Conservation (phyloP, 2,888 invertebrate species). For the Cheilosia grossa region DNA sequence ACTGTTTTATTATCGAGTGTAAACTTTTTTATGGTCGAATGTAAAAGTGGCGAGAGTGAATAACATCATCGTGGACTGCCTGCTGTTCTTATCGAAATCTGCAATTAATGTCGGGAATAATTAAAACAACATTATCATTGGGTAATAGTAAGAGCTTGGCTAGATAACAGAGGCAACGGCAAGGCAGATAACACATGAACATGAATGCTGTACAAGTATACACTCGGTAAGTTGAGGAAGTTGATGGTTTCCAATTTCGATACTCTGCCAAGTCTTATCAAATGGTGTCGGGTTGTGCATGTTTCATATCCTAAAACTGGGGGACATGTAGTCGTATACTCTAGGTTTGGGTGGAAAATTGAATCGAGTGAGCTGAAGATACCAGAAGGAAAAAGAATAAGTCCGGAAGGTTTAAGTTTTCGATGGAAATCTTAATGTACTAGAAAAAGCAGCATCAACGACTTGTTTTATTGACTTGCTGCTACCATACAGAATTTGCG, state of each 20-base stretch:
- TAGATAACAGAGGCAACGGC: constrained; percentile 30
- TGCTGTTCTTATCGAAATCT: constrained; percentile 18
- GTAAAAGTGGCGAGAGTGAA: not conserved
- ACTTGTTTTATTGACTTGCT: too few relatives aligned
- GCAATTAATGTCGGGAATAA: constrained; percentile 27
- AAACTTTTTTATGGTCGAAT: not conserved
- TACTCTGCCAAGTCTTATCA: not conserved
- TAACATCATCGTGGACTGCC: not conserved
- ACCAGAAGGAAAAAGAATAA: too few relatives aligned
- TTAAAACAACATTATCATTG: constrained; percentile 9
- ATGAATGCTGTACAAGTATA: not conserved
- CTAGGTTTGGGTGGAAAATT: too few relatives aligned
- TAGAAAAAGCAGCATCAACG: too few relatives aligned
- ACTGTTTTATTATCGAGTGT: not conserved
- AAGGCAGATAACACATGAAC: constrained; percentile 14
- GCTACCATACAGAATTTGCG: too few relatives aligned
- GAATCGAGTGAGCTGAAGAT: too few relatives aligned
- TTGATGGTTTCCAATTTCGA: not conserved
- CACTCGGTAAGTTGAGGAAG: not conserved
- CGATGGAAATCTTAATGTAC: too few relatives aligned
- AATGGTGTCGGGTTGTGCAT: not conserved
- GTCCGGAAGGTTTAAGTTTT: too few relatives aligned
- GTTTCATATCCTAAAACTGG: too few relatives aligned
- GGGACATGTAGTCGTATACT: too few relatives aligned
- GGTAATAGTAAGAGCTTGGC: constrained; percentile 1